Evolutionary conservation across 2,888 invertebrate species (phyloP).

Genomic region (Hirtodrosophila alboralis): DNA sequence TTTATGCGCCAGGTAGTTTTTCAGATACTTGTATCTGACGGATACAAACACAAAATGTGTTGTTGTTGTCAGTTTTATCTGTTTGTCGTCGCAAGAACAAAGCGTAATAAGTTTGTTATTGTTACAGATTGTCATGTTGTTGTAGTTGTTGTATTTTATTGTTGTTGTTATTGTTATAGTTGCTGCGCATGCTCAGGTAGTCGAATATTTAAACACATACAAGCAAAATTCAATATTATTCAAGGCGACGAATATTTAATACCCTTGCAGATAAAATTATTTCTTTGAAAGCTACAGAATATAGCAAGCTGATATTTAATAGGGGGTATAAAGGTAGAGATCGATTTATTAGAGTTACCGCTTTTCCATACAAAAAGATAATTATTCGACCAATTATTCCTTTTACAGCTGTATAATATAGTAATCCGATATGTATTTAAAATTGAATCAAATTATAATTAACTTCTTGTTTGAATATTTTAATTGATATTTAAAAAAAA

Average conservation of each 20-base stretch:
- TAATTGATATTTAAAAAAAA: too few species aligned
- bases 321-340: too few species aligned
- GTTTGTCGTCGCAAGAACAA: slow-evolving; percentile 60
- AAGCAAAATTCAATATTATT: background rate
- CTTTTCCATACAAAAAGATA: too few species aligned
- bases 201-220: slow-evolving; percentile 16
- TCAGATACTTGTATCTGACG: slow-evolving; percentile 42
- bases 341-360: too few species aligned
- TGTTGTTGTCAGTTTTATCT: slow-evolving; percentile 40
- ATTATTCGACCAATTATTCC: too few species aligned
- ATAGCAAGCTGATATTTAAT: too few species aligned
- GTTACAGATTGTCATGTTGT: slow-evolving; percentile 47
- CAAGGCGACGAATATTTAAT: background rate
- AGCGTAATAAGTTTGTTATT: slow-evolving; percentile 74
- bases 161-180: slow-evolving; percentile 17
- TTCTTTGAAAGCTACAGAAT: too few species aligned
- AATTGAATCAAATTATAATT: too few species aligned
- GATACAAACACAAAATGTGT: slow-evolving; percentile 36
- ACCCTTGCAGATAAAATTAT: background rate
- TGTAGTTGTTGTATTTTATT: too few species aligned
- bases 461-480: too few species aligned
- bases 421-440: too few species aligned
- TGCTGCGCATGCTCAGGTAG: slow-evolving; percentile 70
- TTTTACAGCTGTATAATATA: too few species aligned
- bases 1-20: slow-evolving; percentile 40